These are phyloP conservation scores for Pycnonotus jocosus DNA, from an alignment of 2,113 vertebrate genomes.

Conservation along the genomic window DNA sequence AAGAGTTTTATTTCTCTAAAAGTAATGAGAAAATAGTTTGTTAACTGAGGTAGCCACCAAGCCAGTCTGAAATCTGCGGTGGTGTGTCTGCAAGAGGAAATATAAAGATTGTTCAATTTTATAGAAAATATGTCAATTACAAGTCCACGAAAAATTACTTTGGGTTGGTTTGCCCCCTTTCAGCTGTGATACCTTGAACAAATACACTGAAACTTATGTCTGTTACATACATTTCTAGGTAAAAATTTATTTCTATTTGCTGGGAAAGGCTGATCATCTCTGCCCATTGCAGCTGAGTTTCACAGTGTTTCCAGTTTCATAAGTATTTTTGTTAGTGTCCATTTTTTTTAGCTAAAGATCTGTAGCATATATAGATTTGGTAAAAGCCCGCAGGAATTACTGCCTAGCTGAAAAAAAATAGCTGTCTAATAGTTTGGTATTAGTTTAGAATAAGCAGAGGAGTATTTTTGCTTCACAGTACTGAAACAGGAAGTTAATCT, in stretches of 20 bases:
- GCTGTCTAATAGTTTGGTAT: neutral
- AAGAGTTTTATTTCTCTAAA: neutral
- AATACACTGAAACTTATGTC: neutral
- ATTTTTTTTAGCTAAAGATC: neutral
- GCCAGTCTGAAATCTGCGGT: neutral
- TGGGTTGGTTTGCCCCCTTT: neutral
- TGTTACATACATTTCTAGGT: neutral
- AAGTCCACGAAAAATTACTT: neutral
- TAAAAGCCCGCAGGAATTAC: neutral
- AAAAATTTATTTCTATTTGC: neutral
- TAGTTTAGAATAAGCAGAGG: neutral
- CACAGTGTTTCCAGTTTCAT: neutral
- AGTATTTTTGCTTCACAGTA: neutral
- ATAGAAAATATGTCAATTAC: neutral
- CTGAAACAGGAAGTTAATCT: slow-evolving; percentile 73
- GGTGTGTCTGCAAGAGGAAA: neutral
- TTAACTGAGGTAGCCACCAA: neutral
- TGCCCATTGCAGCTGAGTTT: neutral
- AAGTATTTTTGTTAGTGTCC: neutral
- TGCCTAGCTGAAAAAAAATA: neutral
- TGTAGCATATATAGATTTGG: neutral
- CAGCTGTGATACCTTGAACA: neutral
- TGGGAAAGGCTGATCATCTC: neutral
- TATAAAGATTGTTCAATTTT: neutral
- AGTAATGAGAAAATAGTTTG: neutral